phyloP scores from a whole-genome alignment of 2,888 invertebrate genomes.

The Craniophora ligustri region DNA sequence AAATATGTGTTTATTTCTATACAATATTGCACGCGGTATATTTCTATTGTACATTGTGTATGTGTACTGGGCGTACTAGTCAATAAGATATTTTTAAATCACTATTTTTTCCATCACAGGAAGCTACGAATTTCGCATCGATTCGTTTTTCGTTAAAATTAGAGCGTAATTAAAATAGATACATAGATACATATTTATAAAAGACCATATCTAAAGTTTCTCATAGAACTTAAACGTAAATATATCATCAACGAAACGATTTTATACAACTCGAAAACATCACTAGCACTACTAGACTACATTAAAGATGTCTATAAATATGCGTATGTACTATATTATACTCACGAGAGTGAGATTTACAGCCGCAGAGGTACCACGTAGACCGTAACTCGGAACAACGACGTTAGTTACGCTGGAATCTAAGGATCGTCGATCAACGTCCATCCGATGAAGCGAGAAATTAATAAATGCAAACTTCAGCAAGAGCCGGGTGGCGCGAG shows the following conservation, averaged over 20 bases:
- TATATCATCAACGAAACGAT: conserved; percentile 69
- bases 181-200: conserved; percentile 72
- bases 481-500: conserved; percentile 45
- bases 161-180: conserved; percentile 66
- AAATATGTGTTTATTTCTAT: conserved; percentile 83
- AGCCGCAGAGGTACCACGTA: conserved; percentile 85
- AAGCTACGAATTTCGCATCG: conserved; percentile 79
- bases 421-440: conserved; percentile 64
- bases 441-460: conserved; percentile 67
- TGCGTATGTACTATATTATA: conserved; percentile 76
- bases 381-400: conserved; percentile 73
- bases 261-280: conserved; percentile 80
- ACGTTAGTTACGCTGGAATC: conserved; percentile 70
- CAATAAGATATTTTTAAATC: conserved; percentile 71
- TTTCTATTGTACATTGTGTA: conserved; percentile 80
- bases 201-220: conserved; percentile 69
- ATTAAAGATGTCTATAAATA: conserved; percentile 78
- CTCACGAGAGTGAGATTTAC: conserved; percentile 78
- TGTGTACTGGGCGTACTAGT: conserved; percentile 76
- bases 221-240: conserved; percentile 69
- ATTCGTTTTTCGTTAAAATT: conserved; percentile 72
- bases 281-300: conserved; percentile 85
- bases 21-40: conserved; percentile 88
- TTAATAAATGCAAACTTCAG: conserved; percentile 79
- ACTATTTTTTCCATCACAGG: conserved; percentile 77